Percentiles rank a stretch among this genome's conserved stretches.
phyloP scores from a whole-genome alignment of 30 jellyfish, hydroid and myxozoan species.

The Mastigias papua region DNA sequence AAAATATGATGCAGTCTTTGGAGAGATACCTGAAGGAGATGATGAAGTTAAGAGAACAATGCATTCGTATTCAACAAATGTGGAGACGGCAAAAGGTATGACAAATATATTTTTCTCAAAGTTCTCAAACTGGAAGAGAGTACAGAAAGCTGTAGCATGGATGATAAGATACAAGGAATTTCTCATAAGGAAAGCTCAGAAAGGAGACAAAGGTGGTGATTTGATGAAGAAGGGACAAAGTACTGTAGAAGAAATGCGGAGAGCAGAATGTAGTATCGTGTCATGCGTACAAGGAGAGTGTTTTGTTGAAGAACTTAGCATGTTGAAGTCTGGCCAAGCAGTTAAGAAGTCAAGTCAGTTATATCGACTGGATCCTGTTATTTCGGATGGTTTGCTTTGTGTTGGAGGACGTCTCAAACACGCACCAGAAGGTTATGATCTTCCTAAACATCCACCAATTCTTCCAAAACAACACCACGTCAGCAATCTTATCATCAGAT shows the following conservation, averaged over 20 bases:
- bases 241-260: not conserved
- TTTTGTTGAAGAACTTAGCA: too few relatives aligned
- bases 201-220: too few relatives aligned
- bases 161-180: not conserved
- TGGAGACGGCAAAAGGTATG: not conserved
- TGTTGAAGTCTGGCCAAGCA: not conserved
- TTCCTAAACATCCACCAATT: slow-evolving; percentile 10
- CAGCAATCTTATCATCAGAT: slow-evolving; percentile 9
- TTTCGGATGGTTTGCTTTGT: not conserved
- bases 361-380: slow-evolving; percentile 2
- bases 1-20: slow-evolving; percentile 33
- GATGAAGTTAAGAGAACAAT: slow-evolving; percentile 29
- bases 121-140: not conserved
- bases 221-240: not conserved
- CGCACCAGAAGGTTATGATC: not conserved
- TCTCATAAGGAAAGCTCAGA: too few relatives aligned
- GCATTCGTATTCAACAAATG: not conserved
- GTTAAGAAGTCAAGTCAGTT: not conserved
- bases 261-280: not conserved
- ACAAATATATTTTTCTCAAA: not conserved
- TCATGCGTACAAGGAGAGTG: not conserved
- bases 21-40: slow-evolving; percentile 37
- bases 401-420: slow-evolving; percentile 23
- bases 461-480: slow-evolving; percentile 26
- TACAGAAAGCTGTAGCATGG: not conserved